These are phyloP conservation scores for Pangasius sanitwongsei DNA, from an alignment of 2,797 vertebrate genomes.

Conservation along the genomic window DNA sequence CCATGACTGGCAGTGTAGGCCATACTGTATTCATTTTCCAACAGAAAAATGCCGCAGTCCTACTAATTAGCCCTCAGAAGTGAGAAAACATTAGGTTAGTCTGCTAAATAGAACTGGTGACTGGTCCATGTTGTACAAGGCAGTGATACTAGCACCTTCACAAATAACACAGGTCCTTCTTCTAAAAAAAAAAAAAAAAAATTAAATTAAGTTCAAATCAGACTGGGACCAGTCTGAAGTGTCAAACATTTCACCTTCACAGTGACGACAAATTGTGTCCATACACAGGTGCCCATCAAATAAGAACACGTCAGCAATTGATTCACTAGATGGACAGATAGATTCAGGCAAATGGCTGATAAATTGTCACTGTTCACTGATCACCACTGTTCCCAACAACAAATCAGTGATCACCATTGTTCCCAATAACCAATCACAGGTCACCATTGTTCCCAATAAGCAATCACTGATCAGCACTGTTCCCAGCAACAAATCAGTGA, in stretches of 20 bases:
- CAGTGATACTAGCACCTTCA: neutral
- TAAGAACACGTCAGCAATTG: slow-evolving; percentile 14
- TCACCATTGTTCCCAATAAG: neutral
- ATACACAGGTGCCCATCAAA: slow-evolving; percentile 39
- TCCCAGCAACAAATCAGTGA: neutral
- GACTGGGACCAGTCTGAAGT: slow-evolving; percentile 26
- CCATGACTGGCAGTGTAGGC: neutral
- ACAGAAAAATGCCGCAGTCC: slow-evolving; percentile 5
- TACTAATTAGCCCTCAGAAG: neutral
- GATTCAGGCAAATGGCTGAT: neutral
- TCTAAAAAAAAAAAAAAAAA: neutral
- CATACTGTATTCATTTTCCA: slow-evolving; percentile 28
- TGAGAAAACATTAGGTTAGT: neutral
- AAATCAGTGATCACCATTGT: neutral
- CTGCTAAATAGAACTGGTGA: neutral
- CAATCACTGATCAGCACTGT: neutral
- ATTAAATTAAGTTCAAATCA: slow-evolving; percentile 24
- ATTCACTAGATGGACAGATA: neutral
- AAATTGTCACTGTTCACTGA: neutral
- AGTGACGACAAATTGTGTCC: slow-evolving; percentile 2
- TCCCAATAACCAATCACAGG: neutral
- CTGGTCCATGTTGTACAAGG: slow-evolving; percentile 34
- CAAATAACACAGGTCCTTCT: slow-evolving; percentile 2
- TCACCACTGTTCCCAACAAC: neutral
- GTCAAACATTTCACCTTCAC: slow-evolving; percentile 26